Base-by-base conservation (phyloP, 1,140 invertebrate species). In the Drosophila asahinai region DNA sequence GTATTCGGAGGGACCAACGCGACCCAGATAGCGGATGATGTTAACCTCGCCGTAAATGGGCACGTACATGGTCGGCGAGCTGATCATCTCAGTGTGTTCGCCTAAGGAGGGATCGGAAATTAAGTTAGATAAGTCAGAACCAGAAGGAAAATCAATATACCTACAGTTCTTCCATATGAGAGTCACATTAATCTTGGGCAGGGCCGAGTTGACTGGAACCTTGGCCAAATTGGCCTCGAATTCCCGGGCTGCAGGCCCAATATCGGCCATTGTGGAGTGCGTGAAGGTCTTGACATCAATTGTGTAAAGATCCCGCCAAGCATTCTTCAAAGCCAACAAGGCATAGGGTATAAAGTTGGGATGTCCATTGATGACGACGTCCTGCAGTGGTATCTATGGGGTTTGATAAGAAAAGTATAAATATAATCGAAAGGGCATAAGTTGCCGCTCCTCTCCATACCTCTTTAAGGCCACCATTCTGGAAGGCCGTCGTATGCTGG, bases 341-440 rank as follows among this genome's bases (percentile, higher is more conserved):
- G 86, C 89, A n/a, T 92, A 93, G 3, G 92, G 92, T 79, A 93
- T 91, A n/a, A 92, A 92, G 51, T 92, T 92, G 19, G 92, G 92
- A 80, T 93, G 92, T 5, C 86, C 92, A 68, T 93, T 93, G 40
- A 93, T 79, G 15, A 93, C 92, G 14, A 93, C 70, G 74, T 93
- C 92, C n/a, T 91, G 83, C 5, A 93, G 73, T 17, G 92, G 87
- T 51, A 87, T 81, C 92, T 93, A 11, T 8, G 15, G 15, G 5
- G 38, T 17, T 36, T 11, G 2, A 22, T 12, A 30, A 27, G 12
- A 15, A 5, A 12, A 4, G 11, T 42, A 2, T 45, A 11, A 3
- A 36, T 27, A 2, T 7, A 47, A 54, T 7, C 1, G 14, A 22
- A 36, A 22, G 22, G 0, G 2, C 25, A 17, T 12, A 17, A 27